A percentile compares a stretch with the other conserved stretches of the same genome.
Conservation (phyloP, 1,140 invertebrate species). For the Ladona fulva region DNA sequence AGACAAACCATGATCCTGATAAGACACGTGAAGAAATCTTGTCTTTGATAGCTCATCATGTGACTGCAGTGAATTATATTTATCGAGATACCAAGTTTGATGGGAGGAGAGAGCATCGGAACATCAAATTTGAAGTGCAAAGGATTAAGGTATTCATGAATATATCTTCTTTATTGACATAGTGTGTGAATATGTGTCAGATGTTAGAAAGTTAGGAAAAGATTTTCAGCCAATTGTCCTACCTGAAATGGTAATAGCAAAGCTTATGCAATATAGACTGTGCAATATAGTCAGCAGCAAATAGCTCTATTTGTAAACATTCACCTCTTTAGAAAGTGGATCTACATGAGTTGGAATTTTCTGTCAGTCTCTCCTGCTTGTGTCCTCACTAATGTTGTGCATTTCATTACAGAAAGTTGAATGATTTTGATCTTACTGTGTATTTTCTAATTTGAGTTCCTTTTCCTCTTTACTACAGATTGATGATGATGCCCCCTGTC, state of each 20-base stretch:
- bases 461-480: constrained; percentile 45
- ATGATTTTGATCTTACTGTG: no score
- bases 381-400: no score
- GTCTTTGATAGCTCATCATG: constrained; percentile 93
- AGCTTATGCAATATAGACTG: no score
- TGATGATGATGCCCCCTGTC: constrained; percentile 78
- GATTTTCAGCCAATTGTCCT: not conserved
- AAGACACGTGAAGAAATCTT: constrained; percentile 95
- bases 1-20: constrained; percentile 41
- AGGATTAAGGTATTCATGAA: constrained; percentile 68
- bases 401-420: no score
- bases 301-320: not conserved
- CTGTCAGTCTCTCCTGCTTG: no score
- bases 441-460: no score
- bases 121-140: constrained; percentile 97
- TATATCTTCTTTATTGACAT: not conserved
- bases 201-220: not conserved
- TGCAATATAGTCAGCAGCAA: no score
- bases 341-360: no score
- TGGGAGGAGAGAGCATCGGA: constrained; percentile 73
- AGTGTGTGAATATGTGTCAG: not conserved
- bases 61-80: constrained; percentile 96
- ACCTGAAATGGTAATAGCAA: no score
- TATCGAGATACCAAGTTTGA: constrained; percentile 92
- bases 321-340: no score